Evolutionary conservation across 2,888 invertebrate species (phyloP), one percentile per base, ranked within the genome.

Genomic region (Parasteatoda lunata): DNA sequence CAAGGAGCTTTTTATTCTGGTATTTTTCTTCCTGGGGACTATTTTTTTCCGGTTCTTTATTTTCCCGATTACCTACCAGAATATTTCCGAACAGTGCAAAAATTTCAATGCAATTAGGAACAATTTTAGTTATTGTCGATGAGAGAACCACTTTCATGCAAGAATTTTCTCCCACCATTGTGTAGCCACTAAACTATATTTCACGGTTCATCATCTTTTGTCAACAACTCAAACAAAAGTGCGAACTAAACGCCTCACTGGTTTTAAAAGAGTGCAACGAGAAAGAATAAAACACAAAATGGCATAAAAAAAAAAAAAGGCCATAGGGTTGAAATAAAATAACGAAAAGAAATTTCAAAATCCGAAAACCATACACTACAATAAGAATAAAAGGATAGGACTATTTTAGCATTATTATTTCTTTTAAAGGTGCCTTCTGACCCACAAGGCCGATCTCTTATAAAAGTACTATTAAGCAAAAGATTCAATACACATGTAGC

Each of bases 181-280:
- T 54, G 4, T 45, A 30, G 48, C 15, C 49, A n/a, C 66, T 48
- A 66, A 73, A 81, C 80, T 81, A 52, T 68, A 81, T 73, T 81
- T 84, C 77, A 84, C 84, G 77, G 72, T 30, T 71, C 84, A 77
- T 84, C 84, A 77, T 77, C 84, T 66, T 66, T 72, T 84, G 84
- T 84, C 84, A 84, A 84, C 83, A 84, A 52, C 70, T 84, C 77
- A 65, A 84, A 84, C 84, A 73, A 84, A 59, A 84, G 84, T 84
- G 84, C 72, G 84, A 84, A 77, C 77, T 66, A 77, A 77, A 84
- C 77, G 77, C 72, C 77, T 66, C 66, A 77, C 65, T 77, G 72
- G 66, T 71, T 84, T 84, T 77, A 66, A 77, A 77, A 77, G 68
- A 51, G 15, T 77, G 52, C 15, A 66, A 65, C 9, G 52, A 49